Evolutionary conservation across 2,797 vertebrate species (phyloP), one percentile per base, ranked within the genome.

Genomic region (Philypnodon macrostomus): DNA sequence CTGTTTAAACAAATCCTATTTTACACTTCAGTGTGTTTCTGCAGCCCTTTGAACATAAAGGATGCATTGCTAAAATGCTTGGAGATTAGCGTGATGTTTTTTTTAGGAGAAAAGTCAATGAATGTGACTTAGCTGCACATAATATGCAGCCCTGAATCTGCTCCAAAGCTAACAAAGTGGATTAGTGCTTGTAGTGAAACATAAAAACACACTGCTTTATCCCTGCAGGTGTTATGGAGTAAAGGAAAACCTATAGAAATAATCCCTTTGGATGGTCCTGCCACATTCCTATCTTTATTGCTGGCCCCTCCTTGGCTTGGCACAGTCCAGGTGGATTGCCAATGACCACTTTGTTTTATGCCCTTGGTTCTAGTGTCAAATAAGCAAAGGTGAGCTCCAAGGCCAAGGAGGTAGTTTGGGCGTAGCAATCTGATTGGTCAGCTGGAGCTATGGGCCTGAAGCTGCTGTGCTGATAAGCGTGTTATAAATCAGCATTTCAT

Each of bases 271-370:
- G 75, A 82, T 13, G 53, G 68, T 66, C 47, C 60, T 59, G 54
- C 55, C 63, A 67, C 83, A 88, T 88, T 88, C 83, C 84, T 79
- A 81, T 85, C 84, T 83, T 87, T 87, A 85, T 87, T 87, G 77
- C 79, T 57, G 50, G 57, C 67, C 58, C 50, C 54, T 24, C 56
- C 46, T 52, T 45, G 52, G 64, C 41, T 75, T 45, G 59, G 66
- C 54, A 15, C 61, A 64, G 77, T 72, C 81, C 80, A 84, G 84
- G 76, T 84, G 81, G 81, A 85, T 70, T 29, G 61, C 58, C n/a
- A 56, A 67, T 78, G 61, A 47, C 58, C 41, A 70, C 66, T 79
- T 66, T 66, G 67, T 76, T 73, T 80, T 56, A 23, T 47, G 49
- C 53, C 34, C 7, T 3, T 4, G 7, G 44, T 49, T 21, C 41